Base-by-base conservation (phyloP, 1,140 invertebrate species). In the Brachionus koreanus region DNA sequence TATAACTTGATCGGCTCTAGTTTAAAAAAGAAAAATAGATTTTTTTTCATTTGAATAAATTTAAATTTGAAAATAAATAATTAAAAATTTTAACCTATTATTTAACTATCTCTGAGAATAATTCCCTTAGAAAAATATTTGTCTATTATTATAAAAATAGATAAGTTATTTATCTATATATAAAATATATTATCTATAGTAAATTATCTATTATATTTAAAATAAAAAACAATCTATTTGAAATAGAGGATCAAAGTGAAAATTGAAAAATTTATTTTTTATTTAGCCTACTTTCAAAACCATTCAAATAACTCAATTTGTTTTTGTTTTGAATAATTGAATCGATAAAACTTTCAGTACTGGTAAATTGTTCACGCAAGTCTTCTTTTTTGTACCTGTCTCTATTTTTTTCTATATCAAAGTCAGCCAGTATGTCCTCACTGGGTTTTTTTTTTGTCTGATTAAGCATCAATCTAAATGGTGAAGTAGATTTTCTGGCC, bases 401-500 rank as follows among this genome's bases (percentile, higher is more conserved):
- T 4, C 6, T 39, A 0, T 16, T 46, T 46, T 49, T 49, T 23
- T 25, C 7, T 49, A 19, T 16, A 10, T 74, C 69, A 46, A 25
- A 46, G 12, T 49, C 23, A 6, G 16, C 43, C 3, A 46, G 69
- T 3, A 74, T 74, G 19, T 49, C 13, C 1, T n/a, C 10, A 25
- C 19, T 25, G 25, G 37, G 42, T 25, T 13, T 29, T 25, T 13
- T 74, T 74, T 49, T 74, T 10, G 39, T 13, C 10, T 74, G 39
- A 1, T 46, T 29, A 3, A 74, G 42, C 19, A 46, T 9, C 6
- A 74, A 25, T 74, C 43, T 74, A n/a, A 74, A 46, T 19, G 69
- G 69, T 12, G 69, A 74, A 13, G 69, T 74, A 13, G 69, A 74
- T 46, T 74, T 74, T 46, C 69, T 23, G 10, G 69, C 69, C 37